Conservation (phyloP, 2,113 vertebrate genomes). For the Eubucco bourcierii region DNA sequence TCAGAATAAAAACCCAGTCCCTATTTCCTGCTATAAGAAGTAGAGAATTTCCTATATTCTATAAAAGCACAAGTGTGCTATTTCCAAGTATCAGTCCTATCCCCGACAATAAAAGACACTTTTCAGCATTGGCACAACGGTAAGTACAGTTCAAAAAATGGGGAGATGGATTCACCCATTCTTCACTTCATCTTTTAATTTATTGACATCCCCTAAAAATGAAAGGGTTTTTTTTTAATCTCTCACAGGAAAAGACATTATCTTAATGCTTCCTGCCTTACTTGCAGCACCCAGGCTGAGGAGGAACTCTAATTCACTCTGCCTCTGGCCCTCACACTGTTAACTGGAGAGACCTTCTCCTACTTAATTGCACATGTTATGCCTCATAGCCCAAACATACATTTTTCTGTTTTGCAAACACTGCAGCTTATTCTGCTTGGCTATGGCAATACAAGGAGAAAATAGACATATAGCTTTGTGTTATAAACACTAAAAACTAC, state of each 20-base stretch:
- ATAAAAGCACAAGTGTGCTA: background rate
- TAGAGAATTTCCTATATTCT: background rate
- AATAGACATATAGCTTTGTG: background rate
- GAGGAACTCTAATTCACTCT: background rate
- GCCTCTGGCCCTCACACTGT: fast-evolving
- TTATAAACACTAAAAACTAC: background rate
- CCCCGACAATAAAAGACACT: conserved; percentile 20
- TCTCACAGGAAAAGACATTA: background rate
- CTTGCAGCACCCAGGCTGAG: background rate
- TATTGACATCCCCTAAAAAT: background rate
- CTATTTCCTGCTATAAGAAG: background rate
- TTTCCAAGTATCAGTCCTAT: background rate
- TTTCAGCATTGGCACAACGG: background rate
- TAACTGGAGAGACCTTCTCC: background rate
- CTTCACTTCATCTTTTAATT: background rate
- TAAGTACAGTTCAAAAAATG: background rate
- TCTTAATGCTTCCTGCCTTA: background rate
- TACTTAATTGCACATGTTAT: background rate
- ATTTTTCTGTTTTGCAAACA: background rate
- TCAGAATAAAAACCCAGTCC: background rate
- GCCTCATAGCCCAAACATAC: background rate
- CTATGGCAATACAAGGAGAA: background rate
- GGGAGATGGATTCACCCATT: background rate
- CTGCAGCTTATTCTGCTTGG: background rate
- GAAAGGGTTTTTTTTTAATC: background rate